Base-by-base conservation (phyloP, 2,888 invertebrate species). In the Drosophila tanythrix region DNA sequence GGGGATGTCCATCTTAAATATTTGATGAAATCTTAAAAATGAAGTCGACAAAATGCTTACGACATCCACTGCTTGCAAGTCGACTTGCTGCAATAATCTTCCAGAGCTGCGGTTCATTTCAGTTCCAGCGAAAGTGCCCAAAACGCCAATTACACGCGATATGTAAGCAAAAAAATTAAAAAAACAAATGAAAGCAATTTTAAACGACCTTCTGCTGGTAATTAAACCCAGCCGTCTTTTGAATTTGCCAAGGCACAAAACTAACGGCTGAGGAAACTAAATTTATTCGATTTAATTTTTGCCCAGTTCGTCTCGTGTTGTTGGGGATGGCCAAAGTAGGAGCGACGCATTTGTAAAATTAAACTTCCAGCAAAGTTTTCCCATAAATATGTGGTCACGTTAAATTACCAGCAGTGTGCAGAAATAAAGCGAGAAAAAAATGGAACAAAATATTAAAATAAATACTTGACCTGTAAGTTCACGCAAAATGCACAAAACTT, bases 391-490 rank as follows among this genome's bases (percentile, higher is more conserved):
- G 79, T 68, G 53, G 68, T 56, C 64, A 63, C 50, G 55, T 35
- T 43, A 40, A 67, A 60, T 50, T 56, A 58, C 35, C 18, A 40
- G n/a, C 35, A 31, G 52, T 35, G 53, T 33, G 40, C 27, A 48
- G 27, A 51, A 53, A 53, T 21, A 56, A 55, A 18, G 51, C 35
- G 8, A 50, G 52, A 64, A 31, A 58, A 51, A 62, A 40, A 33
- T 29, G 27, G 3, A 13, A 35, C 48, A 68, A 56, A 33, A 64
- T 53, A 74, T 21, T 29, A 68, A 76, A 79, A 73, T 81, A 70
- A 75, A 82, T 86, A 78, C 88, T 83, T 86, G 86, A 88, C 86
- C 81, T 70, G 86, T 59, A 74, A 83, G 61, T 80, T 74, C 15
- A 56, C 62, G 60, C 52, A 79, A 64, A 52, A 60, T 65, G 58